Percentiles rank a stretch among this genome's conserved stretches.
Conservation (phyloP, 2,797 vertebrate species). For the Salmo trutta region DNA sequence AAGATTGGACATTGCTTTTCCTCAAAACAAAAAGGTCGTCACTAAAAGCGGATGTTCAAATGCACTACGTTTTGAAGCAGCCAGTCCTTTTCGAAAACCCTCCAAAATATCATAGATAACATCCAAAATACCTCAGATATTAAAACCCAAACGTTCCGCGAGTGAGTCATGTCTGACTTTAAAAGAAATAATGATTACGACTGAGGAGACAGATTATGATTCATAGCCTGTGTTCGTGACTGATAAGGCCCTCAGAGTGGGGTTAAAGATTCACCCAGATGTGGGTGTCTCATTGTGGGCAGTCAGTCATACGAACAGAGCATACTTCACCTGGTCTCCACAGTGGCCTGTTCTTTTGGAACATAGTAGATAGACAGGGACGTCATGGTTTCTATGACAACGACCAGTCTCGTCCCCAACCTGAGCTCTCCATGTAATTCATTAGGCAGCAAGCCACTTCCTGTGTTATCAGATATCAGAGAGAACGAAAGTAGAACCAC, state of each 20-base stretch:
- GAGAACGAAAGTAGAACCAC: slow-evolving; percentile 24
- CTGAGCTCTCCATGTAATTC: slow-evolving; percentile 40
- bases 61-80: neutral
- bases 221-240: slow-evolving; percentile 22
- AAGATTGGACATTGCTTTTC: no score
- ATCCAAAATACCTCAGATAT: slow-evolving; percentile 1
- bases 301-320: slow-evolving; percentile 23
- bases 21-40: no score
- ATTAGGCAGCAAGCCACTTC: slow-evolving; percentile 49
- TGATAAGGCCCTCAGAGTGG: neutral
- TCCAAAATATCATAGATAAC: neutral
- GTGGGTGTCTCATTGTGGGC: slow-evolving; percentile 41
- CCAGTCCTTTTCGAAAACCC: slow-evolving; percentile 22
- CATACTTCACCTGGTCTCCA: slow-evolving; percentile 32
- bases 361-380: slow-evolving; percentile 36
- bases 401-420: slow-evolving; percentile 37
- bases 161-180: slow-evolving; percentile 56
- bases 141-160: neutral
- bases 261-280: slow-evolving; percentile 42
- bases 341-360: slow-evolving; percentile 7
- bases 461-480: slow-evolving; percentile 42
- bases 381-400: slow-evolving; percentile 64
- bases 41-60: neutral
- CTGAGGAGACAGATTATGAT: slow-evolving; percentile 39
- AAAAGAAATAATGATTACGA: slow-evolving; percentile 52